Conservation (phyloP, 1,140 invertebrate genomes). For the Rhizoglyphus robini region DNA sequence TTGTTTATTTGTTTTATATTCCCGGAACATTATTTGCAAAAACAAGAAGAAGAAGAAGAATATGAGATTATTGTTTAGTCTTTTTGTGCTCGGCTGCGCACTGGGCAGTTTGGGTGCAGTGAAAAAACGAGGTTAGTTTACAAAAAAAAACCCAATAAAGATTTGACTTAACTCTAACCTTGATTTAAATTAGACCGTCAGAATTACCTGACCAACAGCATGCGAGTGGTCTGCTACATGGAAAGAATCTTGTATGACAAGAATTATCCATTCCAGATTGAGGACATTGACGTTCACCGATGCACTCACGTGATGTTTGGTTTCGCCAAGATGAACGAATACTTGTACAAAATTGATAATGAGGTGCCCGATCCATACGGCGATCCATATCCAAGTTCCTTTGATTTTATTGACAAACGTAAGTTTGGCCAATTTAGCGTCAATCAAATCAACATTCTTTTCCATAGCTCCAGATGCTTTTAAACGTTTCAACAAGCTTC, state of each 20-base stretch:
- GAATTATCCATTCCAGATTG: constrained; percentile 24
- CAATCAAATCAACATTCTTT: no score
- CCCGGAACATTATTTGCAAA: no score
- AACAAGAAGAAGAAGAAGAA: no score
- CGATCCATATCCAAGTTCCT: no score
- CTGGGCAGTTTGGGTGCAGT: neutral
- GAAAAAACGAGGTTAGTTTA: neutral
- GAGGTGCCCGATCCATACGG: constrained; percentile 56
- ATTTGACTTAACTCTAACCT: no score
- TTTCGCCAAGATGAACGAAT: constrained; percentile 51
- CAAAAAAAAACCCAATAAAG: no score
- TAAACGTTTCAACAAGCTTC: constrained; percentile 59
- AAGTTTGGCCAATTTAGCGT: no score
- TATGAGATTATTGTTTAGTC: neutral
- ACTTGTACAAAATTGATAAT: constrained; percentile 48
- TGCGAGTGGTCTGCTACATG: constrained; percentile 10
- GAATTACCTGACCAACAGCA: constrained; percentile 11
- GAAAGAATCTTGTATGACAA: constrained; percentile 8
- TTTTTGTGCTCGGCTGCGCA: neutral
- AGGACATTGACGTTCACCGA: constrained; percentile 55
- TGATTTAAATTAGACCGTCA: no score
- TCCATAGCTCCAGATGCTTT: constrained; percentile 43
- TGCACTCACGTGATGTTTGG: constrained; percentile 79
- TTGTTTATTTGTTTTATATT: no score
- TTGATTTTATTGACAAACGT: no score